These are phyloP conservation scores for Spizella passerina DNA, from an alignment of 2,797 vertebrate genomes.

Conservation along the genomic window DNA sequence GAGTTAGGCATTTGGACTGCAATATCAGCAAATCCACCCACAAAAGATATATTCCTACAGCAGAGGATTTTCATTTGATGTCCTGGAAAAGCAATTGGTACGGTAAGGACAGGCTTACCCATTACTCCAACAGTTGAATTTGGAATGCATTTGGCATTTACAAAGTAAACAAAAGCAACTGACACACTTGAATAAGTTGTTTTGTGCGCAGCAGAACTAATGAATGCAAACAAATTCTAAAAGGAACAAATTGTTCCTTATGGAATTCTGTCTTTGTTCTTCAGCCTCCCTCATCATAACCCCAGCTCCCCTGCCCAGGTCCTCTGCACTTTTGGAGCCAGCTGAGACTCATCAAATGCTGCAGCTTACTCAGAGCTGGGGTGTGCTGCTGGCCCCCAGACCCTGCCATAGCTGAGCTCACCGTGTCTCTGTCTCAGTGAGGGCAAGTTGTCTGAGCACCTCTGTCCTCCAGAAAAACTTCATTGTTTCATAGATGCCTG, in stretches of 20 bases:
- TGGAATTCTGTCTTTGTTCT: background rate
- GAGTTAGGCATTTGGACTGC: slow-evolving; percentile 43
- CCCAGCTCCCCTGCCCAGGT: background rate
- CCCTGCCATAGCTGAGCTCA: background rate
- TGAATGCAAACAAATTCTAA: slow-evolving; percentile 6
- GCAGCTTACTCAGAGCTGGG: background rate
- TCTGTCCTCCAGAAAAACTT: background rate
- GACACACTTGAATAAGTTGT: background rate
- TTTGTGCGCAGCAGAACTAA: background rate
- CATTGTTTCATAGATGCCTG: background rate
- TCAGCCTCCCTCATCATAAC: background rate
- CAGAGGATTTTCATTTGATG: background rate
- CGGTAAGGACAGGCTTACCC: background rate
- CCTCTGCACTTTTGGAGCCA: background rate
- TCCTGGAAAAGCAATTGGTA: background rate
- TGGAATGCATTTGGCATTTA: background rate
- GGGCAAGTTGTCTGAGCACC: background rate
- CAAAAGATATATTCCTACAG: slow-evolving; percentile 12
- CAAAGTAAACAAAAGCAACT: background rate
- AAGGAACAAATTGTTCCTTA: slow-evolving; percentile 1
- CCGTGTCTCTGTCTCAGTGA: accelerated
- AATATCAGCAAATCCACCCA: slow-evolving; percentile 44
- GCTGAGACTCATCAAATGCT: background rate
- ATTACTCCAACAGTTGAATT: background rate
- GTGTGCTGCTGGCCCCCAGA: background rate